Evolutionary conservation across 2,888 invertebrate species (phyloP), one percentile per base, ranked within the genome.

Genomic region (Digitonthophagus gazella): DNA sequence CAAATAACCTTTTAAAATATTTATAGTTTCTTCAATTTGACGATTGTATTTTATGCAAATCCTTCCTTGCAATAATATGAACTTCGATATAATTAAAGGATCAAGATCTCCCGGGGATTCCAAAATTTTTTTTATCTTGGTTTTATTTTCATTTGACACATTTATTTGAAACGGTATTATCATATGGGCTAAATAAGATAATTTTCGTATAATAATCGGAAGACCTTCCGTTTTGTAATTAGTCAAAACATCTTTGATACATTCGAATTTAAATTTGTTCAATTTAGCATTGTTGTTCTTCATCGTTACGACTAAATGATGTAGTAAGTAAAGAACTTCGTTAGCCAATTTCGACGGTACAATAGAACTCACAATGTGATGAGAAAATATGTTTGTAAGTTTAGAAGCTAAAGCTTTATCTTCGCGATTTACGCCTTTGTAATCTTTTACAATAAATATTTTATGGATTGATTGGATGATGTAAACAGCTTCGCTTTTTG

Each of bases 361-460:
- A 6, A 16, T n/a, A 8, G 58, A 15, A 3, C 44, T 58, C 19
- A 19, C 16, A 11, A 65, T 18, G 5, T 58, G 57, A 15, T 55
- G 19, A 6, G 19, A 44, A 15, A 68, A 19, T 8, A 19, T 54
- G n/a, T n/a, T n/a, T n/a, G n/a, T n/a, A n/a, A n/a, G n/a, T n/a
- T n/a, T n/a, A n/a, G n/a, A n/a, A 2, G 68, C 68, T n/a, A 68
- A 16, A 19, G 44, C 28, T 15, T 18, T 3, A 54, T 68, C 68
- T 15, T 14, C 11, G 1, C n/a, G n/a, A n/a, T n/a, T n/a, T n/a
- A n/a, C n/a, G n/a, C n/a, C n/a, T n/a, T n/a, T n/a, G n/a, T n/a
- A n/a, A n/a, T n/a, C n/a, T n/a, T n/a, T n/a, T n/a, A n/a, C n/a
- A n/a, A n/a, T 11, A 15, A 14, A 68, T n/a, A 68, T 61, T 19